Evolutionary conservation across 1,140 invertebrate species (phyloP).

Genomic region (Chelonus insularis): DNA sequence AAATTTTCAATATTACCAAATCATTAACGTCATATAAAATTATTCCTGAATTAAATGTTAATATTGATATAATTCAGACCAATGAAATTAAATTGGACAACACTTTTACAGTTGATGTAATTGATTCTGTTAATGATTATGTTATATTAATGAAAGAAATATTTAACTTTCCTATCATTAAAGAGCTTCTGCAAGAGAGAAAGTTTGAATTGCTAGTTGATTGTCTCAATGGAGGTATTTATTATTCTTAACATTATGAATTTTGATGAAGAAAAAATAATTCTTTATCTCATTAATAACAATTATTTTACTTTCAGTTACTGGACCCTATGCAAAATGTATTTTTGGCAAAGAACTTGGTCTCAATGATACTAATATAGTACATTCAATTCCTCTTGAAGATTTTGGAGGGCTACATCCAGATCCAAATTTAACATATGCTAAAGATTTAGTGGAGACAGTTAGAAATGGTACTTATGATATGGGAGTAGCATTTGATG

Average conservation of each 20-base stretch:
- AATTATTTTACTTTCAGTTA: conserved; percentile 69
- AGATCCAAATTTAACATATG: conserved; percentile 98
- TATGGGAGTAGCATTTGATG: conserved; percentile 98
- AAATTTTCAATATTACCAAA: conserved; percentile 84
- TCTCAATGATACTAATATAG: conserved; percentile 69
- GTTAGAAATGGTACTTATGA: conserved; percentile 82
- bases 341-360: conserved; percentile 90
- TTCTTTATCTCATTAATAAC: not conserved
- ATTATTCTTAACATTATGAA: not conserved
- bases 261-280: too few species aligned
- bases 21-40: conserved; percentile 80
- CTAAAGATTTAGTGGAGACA: conserved; percentile 79
- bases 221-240: conserved; percentile 89
- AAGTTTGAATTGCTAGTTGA: conserved; percentile 88
- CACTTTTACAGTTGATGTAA: conserved; percentile 83
- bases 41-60: conserved; percentile 74
- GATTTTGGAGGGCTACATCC: conserved; percentile 98
- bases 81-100: conserved; percentile 68
- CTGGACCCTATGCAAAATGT: conserved; percentile 90
- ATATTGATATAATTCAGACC: conserved; percentile 70
- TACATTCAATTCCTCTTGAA: conserved; percentile 76
- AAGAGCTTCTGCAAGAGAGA: conserved; percentile 71
- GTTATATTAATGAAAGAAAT: conserved; percentile 93
- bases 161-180: conserved; percentile 91
- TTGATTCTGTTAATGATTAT: conserved; percentile 93